phyloP scores from a whole-genome alignment of 2,797 vertebrate genomes.

The Cygnus olor region DNA sequence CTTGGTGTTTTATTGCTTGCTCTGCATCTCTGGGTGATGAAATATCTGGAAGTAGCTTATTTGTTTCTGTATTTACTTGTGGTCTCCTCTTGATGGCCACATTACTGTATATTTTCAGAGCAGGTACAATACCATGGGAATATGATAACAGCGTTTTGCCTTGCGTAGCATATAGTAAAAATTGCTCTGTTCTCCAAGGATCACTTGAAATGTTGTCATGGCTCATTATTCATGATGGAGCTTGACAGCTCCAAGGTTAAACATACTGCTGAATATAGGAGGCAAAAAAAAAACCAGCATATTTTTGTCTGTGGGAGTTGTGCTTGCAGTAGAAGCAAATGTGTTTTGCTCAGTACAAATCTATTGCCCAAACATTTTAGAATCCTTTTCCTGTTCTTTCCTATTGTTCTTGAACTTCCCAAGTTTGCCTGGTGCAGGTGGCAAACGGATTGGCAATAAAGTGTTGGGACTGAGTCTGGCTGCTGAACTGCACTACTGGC shows the following conservation, averaged over 20 bases:
- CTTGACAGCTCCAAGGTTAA: slow-evolving; percentile 73
- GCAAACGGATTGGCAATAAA: not conserved
- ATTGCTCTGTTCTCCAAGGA: slow-evolving; percentile 62
- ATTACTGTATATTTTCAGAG: slow-evolving; percentile 32
- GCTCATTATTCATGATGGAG: slow-evolving; percentile 71
- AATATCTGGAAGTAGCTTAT: not conserved
- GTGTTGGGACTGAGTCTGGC: not conserved
- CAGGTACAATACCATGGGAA: slow-evolving; percentile 6
- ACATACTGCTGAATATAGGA: slow-evolving; percentile 32
- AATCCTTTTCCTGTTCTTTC: not conserved
- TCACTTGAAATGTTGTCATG: slow-evolving; percentile 60
- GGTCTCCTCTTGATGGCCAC: slow-evolving; percentile 61
- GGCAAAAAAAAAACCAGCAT: not conserved
- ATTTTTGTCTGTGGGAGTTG: slow-evolving; percentile 29
- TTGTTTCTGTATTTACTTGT: slow-evolving; percentile 50
- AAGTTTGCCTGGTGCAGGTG: not conserved
- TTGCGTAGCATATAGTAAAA: slow-evolving; percentile 53
- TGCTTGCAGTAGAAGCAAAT: not conserved
- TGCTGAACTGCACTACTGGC: not conserved
- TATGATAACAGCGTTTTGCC: slow-evolving; percentile 46
- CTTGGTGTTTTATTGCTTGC: not conserved
- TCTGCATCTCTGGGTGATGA: not conserved
- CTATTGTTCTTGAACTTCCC: not conserved
- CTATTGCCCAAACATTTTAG: not conserved
- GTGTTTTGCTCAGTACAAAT: not conserved